phyloP scores from a whole-genome alignment of 2,113 vertebrate genomes.

The Anhinga rufa region DNA sequence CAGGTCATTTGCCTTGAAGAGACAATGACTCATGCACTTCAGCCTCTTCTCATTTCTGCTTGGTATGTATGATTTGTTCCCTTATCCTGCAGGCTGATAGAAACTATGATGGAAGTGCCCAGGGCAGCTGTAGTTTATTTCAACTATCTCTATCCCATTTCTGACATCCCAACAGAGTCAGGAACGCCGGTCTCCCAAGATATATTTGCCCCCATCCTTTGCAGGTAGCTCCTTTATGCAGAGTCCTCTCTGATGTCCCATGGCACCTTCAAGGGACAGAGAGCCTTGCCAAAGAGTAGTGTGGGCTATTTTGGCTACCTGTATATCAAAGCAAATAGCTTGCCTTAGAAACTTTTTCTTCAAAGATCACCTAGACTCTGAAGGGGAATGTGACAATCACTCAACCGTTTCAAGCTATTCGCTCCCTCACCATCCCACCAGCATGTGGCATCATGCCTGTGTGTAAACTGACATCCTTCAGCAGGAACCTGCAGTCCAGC shows the following conservation, averaged over 20 bases:
- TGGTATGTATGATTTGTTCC: background rate
- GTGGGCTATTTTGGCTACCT: background rate
- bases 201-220: background rate
- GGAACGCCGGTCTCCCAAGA: background rate
- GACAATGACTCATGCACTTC: background rate
- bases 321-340: background rate
- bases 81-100: background rate
- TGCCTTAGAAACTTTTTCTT: background rate
- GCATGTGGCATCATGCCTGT: fast-evolving
- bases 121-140: background rate
- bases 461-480: background rate
- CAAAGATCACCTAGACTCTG: background rate
- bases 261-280: background rate
- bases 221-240: background rate
- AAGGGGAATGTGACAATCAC: background rate
- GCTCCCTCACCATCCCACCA: background rate
- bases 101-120: background rate
- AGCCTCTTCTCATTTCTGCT: background rate
- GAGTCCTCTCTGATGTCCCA: background rate
- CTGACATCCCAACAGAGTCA: background rate
- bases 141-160: background rate
- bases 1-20: background rate
- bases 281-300: background rate
- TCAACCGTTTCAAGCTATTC: background rate
- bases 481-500: background rate